Evolutionary conservation across 2,888 invertebrate species (phyloP), one percentile per base, ranked within the genome.

Genomic region (Odontothrips loti): DNA sequence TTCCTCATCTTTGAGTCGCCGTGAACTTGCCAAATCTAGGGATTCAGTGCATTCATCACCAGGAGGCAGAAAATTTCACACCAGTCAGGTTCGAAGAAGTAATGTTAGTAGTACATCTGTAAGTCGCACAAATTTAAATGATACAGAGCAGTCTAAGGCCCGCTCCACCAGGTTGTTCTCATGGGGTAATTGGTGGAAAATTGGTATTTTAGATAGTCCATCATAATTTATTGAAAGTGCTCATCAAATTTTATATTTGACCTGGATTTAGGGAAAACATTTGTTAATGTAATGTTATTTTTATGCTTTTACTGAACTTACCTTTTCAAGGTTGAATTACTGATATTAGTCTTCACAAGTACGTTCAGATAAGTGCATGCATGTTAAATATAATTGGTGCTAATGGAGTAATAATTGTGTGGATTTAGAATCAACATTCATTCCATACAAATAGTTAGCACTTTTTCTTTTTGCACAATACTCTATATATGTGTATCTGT

Each of bases 211-310:
- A 75, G 68, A 75, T 75, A 75, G 68, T 75, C 68, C 68, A 27
- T 75, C 68, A 9, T 75, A 75, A 75, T 75, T 75, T 75, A 75
- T 75, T 10, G 27, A 27, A 27, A 23, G 27, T 75, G 68, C 68
- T 75, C 68, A 75, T n/a, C 68, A 75, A 75, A 27, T 27, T 27
- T 27, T 27, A 12, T 75, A 75, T 27, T 58, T 75, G 23, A 75
- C 23, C 11, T 27, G 27, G 27, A 75, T 10, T 1, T 27, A 27
- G 68, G 17, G 58, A 15, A 58, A 58, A 58, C 15, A 75, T 27
- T 75, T 75, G 68, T 75, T 75, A 75, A 27, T 75, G 68, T 75
- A 75, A 27, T 75, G 68, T 75, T 75, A 75, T 75, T 75, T 75
- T 27, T 75, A 75, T 75, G 68, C 27, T 75, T 75, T 75, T 75